phyloP scores from a whole-genome alignment of 1,140 invertebrate genomes.

The Amyelois transitella region DNA sequence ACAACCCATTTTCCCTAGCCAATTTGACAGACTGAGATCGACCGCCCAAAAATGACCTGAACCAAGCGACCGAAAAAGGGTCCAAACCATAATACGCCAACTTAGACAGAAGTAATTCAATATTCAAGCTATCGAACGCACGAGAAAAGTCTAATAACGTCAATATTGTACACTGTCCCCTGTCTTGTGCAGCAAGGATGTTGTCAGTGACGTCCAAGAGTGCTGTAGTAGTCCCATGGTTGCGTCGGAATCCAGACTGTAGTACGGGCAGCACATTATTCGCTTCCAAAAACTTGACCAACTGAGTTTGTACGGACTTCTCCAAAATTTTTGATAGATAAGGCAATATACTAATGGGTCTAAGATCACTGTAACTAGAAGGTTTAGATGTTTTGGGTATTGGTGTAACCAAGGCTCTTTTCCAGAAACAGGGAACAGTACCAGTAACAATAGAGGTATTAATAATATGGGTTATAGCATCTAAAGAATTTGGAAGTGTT shows the following conservation, averaged over 20 bases:
- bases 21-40: too few relatives aligned
- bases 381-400: background rate
- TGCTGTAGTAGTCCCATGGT: background rate
- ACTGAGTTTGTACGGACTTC: background rate
- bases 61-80: too few relatives aligned
- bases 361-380: background rate
- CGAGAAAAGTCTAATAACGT: too few relatives aligned
- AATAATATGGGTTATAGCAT: background rate
- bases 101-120: too few relatives aligned
- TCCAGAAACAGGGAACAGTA: background rate
- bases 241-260: background rate
- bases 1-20: too few relatives aligned
- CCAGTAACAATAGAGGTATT: background rate
- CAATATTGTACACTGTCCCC: background rate
- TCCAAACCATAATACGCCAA: too few relatives aligned
- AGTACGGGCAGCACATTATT: background rate
- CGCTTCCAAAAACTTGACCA: background rate
- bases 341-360: constrained; percentile 1
- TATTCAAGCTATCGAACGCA: too few relatives aligned
- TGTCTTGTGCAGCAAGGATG: background rate
- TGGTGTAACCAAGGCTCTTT: background rate
- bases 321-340: background rate
- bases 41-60: too few relatives aligned
- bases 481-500: background rate
- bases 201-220: constrained; percentile 1